Evolutionary conservation across 2,888 invertebrate genomes (phyloP), one percentile per base, ranked within the genome.

Genomic region (Tipula confusa): DNA sequence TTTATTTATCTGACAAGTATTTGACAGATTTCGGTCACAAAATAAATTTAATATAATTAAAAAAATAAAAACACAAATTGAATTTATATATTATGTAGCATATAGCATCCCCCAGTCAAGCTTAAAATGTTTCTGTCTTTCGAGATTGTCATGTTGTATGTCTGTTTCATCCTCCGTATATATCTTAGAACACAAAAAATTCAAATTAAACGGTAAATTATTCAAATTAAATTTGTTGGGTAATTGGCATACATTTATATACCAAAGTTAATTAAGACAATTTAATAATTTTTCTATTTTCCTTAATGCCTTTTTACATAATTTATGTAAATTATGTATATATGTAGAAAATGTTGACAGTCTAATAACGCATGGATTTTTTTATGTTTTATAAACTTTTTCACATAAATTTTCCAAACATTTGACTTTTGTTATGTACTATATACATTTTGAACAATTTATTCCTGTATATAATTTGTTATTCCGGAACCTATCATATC

Each of bases 11-110:
- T 64, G 64, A 9, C 64, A 24, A 64, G 64, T 64, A 64, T 64
- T 64, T 64, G 64, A 64, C 64, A 64, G 24, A 64, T 64, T 64
- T 64, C 24, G 64, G 64, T 64, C 64, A 64, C 64, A 24, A 64
- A 64, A 64, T 64, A 24, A 24, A n/a, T 64, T 24, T 9, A n/a
- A 43, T n/a, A 64, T 11, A 64, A 64, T 64, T 64, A 64, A 24
- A 18, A 64, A 64, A 24, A 64, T 43, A 43, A 43, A 36, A 36
- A 36, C 13, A n/a, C n/a, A 9, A 18, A 64, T 64, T 9, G 64
- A 64, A 24, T 64, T 64, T 5, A 7, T 36, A 43, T 6, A n/a
- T n/a, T 33, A 64, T 43, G 43, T 43, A 43, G 4, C 6, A 2
- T 33, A 9, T 33, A 33, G 6, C 33, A 11, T 33, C 6, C 33